Evolutionary conservation across 1,140 invertebrate species (phyloP), one percentile per base, ranked within the genome.

Genomic region (Cyrtorhinus lividipennis): DNA sequence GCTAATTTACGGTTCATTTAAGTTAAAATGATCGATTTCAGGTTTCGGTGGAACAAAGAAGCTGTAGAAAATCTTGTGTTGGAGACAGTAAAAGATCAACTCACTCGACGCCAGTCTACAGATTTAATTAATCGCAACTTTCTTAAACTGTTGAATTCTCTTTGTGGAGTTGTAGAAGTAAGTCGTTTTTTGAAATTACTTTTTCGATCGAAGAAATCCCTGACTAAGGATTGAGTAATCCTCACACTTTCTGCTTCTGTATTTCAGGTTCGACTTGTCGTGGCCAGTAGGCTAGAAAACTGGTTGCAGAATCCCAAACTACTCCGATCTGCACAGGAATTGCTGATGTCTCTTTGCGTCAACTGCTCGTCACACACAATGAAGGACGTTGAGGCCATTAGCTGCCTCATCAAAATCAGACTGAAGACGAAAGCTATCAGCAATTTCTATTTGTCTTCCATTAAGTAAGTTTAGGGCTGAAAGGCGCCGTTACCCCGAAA

Each of bases 241-340:
- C n/a, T n/a, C n/a, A n/a, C n/a, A n/a, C n/a, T n/a, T n/a, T n/a
- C n/a, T n/a, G n/a, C n/a, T n/a, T n/a, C n/a, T n/a, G n/a, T n/a
- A 15, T 38, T 67, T 44, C 56, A 80, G 76, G 85, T 95, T 48
- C 80, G 94, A 24, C 80, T 86, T 58, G 81, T 92, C 53, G 86
- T 88, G 8, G 84, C 88, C 8, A 83, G 86, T 13, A 82, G 87
- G 23, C 75, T 98, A 1, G 95, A 98, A 74, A 82, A 87, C 64
- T 97, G 94, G 94, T 76, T 98, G 24, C 92, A 95, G 70, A 96
- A 95, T 76, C 92, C 92, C 27, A 98, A 98, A 78, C 73, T 94
- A 46, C 87, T 88, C 73, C 83, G 89, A 69, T 82, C 87, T 8
- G 92, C 92, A 0, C 94, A 96, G 73, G 93, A 98, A 74, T 75